Base-by-base conservation (phyloP, 2,113 vertebrate species). In the Poeciliopsis turrubarensis region DNA sequence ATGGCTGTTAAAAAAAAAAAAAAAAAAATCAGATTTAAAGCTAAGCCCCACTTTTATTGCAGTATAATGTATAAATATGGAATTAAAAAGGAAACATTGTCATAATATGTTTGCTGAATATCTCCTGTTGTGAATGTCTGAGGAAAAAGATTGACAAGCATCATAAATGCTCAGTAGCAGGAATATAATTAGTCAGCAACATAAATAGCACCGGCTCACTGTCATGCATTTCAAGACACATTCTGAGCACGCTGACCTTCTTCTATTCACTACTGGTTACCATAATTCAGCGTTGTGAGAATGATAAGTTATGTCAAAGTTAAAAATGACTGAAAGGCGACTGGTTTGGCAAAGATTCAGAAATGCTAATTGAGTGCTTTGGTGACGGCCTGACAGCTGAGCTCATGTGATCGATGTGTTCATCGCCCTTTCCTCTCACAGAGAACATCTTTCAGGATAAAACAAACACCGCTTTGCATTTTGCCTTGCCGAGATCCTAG, bases 281-380 rank as follows among this genome's bases (percentile, higher is more conserved):
- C 68, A 73, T 89, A 86, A 91, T 90, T 87, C 82, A 65, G 75
- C 68, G 41, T 82, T 71, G 66, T 72, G 65, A 75, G 65, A 88
- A 83, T 76, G 89, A 91, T 79, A 86, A 90, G 79, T 84, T 86
- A 82, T 78, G 83, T 81, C 79, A 75, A 82, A 69, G 86, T 79
- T 66, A 78, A 74, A 87, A 79, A 72, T 84, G 88, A 89, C 90
- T 87, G 85, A 76, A 72, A 91, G 89, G 91, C 81, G 80, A 79
- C 66, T 69, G 89, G 81, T 85, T 85, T 89, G 89, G 92, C 89
- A 75, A 76, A 4, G 51, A 86, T 78, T 91, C 89, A 87, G 82
- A 90, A 91, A 87, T 86, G 74, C 85, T 91, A 92, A 93, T 90
- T 91, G 92, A 92, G 81, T 93, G 90, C 88, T 85, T 81, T 78